These are phyloP conservation scores for Pempheris klunzingeri DNA, from an alignment of 2,797 vertebrate species.

Conservation along the genomic window DNA sequence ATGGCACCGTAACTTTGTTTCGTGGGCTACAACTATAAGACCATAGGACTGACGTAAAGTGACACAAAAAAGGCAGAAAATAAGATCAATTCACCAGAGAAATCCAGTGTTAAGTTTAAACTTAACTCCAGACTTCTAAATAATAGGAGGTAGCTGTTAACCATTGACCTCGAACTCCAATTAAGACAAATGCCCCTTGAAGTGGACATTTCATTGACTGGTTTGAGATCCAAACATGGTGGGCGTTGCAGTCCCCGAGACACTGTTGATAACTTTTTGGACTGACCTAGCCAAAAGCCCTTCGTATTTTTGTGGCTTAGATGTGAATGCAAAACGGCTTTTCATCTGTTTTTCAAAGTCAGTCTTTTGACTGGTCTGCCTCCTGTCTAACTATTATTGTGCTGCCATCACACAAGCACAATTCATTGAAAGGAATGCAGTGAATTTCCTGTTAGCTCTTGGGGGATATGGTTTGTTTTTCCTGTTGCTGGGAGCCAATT, in stretches of 20 bases:
- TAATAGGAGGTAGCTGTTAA: slow-evolving; percentile 86
- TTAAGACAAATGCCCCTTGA: slow-evolving; percentile 66
- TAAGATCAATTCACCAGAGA: slow-evolving; percentile 65
- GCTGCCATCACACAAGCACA: slow-evolving; percentile 78
- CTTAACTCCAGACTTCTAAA: slow-evolving; percentile 71
- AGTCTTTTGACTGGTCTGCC: slow-evolving; percentile 72
- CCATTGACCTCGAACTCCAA: slow-evolving; percentile 68
- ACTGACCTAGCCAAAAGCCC: slow-evolving; percentile 41
- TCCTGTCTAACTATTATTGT: slow-evolving; percentile 80
- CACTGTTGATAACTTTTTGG: slow-evolving; percentile 39
- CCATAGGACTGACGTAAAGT: slow-evolving; percentile 46
- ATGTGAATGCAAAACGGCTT: slow-evolving; percentile 65
- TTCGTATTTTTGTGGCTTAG: slow-evolving; percentile 49
- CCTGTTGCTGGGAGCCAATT: slow-evolving; percentile 85
- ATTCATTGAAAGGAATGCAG: slow-evolving; percentile 85
- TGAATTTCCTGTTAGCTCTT: slow-evolving; percentile 90
- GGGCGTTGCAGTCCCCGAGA: slow-evolving; percentile 36
- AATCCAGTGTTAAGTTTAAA: slow-evolving; percentile 65
- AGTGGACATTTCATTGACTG: slow-evolving; percentile 48
- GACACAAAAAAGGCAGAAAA: slow-evolving; percentile 53
- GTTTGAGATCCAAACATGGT: slow-evolving; percentile 46
- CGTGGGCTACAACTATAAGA: slow-evolving; percentile 40
- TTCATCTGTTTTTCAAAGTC: slow-evolving; percentile 72
- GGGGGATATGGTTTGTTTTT: slow-evolving; percentile 90
- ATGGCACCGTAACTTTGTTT: slow-evolving; percentile 47